Percentiles rank a stretch among this genome's conserved stretches.
Evolutionary conservation across 1,140 invertebrate genomes (phyloP).

Genomic region (Augochlora pura): DNA sequence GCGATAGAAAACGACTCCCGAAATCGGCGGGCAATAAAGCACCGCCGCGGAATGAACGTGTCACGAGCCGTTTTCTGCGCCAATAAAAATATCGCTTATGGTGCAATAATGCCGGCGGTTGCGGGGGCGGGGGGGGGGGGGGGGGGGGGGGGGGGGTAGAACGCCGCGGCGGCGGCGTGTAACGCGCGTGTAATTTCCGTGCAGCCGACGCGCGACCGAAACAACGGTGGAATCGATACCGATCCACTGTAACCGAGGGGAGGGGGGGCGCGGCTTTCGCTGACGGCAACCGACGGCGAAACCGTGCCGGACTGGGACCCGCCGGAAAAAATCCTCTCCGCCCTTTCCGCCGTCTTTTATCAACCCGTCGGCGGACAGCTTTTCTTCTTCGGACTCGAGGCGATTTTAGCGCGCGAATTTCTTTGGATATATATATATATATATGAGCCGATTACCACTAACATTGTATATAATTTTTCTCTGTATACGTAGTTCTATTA

Average conservation of each 20-base stretch:
- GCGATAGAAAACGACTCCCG: not conserved
- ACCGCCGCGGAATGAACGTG: slow-evolving; percentile 21
- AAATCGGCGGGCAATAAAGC: slow-evolving; percentile 25
- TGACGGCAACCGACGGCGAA: no score
- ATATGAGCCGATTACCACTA: no score
- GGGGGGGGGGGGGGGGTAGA: not conserved
- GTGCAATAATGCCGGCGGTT: slow-evolving; percentile 20
- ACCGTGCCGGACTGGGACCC: no score
- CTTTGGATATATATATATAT: no score
- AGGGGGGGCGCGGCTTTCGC: slow-evolving; percentile 14
- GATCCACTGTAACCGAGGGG: slow-evolving; percentile 14
- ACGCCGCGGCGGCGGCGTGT: slow-evolving; percentile 13
- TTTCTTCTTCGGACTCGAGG: no score
- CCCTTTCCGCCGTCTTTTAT: not conserved
- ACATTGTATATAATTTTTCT: no score
- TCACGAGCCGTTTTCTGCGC: slow-evolving; percentile 20
- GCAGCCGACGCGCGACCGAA: slow-evolving; percentile 15
- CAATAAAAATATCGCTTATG: slow-evolving; percentile 41
- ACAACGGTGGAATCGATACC: slow-evolving; percentile 23
- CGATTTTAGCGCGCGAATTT: no score
- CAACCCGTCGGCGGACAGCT: no score
- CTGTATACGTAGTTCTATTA: no score
- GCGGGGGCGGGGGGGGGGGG: no score
- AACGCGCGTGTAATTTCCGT: slow-evolving; percentile 45
- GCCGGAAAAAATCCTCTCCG: not conserved